Base-by-base conservation (phyloP, 1,140 invertebrate species). In the Triops longicaudatus region DNA sequence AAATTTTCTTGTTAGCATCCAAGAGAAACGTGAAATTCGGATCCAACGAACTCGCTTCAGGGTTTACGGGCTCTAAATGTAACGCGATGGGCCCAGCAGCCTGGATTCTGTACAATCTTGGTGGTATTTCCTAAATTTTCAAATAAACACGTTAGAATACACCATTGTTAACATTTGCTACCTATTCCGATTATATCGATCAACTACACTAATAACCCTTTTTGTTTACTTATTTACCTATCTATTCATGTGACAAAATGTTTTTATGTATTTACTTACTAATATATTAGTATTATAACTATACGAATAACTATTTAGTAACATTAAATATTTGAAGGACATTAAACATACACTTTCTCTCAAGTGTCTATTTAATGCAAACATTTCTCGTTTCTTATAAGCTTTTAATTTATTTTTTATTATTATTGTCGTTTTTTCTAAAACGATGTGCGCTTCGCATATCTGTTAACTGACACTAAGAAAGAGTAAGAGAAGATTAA, bases 1-100 rank as follows among this genome's bases (percentile, higher is more conserved):
- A 81, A 14, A 82, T 79, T 81, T 83, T 31, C 88, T 83, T 82
- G n/a, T 85, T 86, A 76, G 79, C 81, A 81, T 99, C 97, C 17
- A 99, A 83, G 14, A 99, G 86, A 84, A 97, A 99, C 0, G 98
- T 96, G 86, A 91, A 96, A 78, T 92, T 85, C 0, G 93, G 90
- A 88, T 99, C 97, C 63, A 99, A 85, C 1, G 93, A 93, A 43
- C 87, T 84, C 1, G 85, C 83, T 27, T 82, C 81, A 17, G 95
- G 86, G 0, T 89, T 83, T 17, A 98, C 96, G 3, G 96, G 93
- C 85, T 99, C 95, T 82, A 99, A 86, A 83, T 98, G 95, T 28
- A 99, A 91, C 28, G 92, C 91, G 17, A 63, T 63, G 22, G 92
- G 91, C 6, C 94, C 95, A 73, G 92, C 90, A 26, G 91, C 90